Conservation (phyloP, 2,113 vertebrate genomes). For the Anser cygnoides region DNA sequence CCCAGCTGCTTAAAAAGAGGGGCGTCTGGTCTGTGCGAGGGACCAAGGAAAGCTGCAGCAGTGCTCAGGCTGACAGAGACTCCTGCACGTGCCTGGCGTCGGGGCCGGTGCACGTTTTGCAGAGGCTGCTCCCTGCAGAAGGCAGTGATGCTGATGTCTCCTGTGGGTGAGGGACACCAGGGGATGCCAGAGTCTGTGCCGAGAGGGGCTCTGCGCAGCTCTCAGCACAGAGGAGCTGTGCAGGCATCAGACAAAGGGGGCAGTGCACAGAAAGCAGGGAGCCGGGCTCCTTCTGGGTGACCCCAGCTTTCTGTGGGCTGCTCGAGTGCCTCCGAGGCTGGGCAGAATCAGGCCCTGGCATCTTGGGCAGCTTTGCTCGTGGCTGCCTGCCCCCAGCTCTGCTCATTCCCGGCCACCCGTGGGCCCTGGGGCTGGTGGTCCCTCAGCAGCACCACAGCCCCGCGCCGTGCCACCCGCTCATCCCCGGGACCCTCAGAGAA, state of each 20-base stretch:
- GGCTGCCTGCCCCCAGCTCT: neutral
- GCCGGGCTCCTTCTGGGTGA: neutral
- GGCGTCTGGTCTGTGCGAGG: neutral
- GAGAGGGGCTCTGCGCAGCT: neutral
- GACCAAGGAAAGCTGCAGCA: neutral
- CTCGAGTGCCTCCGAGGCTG: neutral
- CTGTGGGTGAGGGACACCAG: neutral
- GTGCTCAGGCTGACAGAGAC: neutral
- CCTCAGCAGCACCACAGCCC: neutral
- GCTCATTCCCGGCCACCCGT: accelerated
- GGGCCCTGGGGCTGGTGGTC: neutral
- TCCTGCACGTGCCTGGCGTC: neutral
- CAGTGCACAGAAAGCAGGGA: neutral
- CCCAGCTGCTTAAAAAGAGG: neutral
- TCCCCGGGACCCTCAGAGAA: too few species aligned
- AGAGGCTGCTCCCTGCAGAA: neutral
- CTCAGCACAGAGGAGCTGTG: neutral
- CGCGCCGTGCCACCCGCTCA: neutral
- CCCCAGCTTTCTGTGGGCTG: neutral
- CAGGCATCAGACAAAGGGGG: neutral
- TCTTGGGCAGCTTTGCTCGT: accelerated
- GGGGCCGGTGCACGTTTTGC: neutral
- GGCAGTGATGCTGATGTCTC: neutral
- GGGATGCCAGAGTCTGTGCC: neutral
- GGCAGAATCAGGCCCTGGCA: neutral